phyloP scores from a whole-genome alignment of 30 jellyfish, hydroid and myxozoan genomes.

The Rhopilema esculentum region DNA sequence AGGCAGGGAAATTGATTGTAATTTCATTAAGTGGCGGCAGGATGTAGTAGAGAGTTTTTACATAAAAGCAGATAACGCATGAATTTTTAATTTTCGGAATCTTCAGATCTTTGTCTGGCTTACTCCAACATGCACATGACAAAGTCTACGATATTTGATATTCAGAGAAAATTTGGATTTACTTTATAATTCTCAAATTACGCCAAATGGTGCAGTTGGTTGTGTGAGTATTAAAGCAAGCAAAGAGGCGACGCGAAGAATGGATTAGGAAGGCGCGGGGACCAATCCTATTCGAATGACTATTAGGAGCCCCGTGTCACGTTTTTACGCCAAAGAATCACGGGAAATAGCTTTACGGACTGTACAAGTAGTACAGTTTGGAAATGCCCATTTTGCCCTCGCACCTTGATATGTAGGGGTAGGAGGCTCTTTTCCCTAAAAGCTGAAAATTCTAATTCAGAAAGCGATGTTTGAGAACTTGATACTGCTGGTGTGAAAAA shows the following conservation, averaged over 20 bases:
- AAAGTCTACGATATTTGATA: constrained; percentile 10
- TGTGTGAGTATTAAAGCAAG: background rate
- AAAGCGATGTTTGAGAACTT: too few species aligned
- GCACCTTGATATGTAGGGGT: too few species aligned
- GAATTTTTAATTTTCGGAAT: constrained; percentile 65
- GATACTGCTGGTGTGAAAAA: too few species aligned
- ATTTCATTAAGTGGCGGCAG: constrained; percentile 71
- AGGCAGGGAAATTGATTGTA: constrained; percentile 62
- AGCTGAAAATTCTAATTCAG: too few species aligned
- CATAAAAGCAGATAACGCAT: constrained; percentile 52
- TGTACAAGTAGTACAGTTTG: too few species aligned
- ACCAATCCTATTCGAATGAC: background rate
- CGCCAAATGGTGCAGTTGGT: background rate
- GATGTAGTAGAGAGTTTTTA: constrained; percentile 63
- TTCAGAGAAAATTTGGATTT: background rate
- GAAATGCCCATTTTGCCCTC: too few species aligned
- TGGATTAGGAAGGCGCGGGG: background rate
- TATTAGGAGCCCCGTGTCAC: background rate
- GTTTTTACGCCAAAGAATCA: too few species aligned
- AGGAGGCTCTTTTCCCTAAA: too few species aligned
- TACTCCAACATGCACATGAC: constrained; percentile 14
- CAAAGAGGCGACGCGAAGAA: background rate
- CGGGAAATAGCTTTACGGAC: too few species aligned
- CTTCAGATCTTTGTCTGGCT: constrained; percentile 35
- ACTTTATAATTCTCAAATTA: background rate